Base-by-base conservation (phyloP, 2,797 vertebrate species). In the Typhlichthys subterraneus region DNA sequence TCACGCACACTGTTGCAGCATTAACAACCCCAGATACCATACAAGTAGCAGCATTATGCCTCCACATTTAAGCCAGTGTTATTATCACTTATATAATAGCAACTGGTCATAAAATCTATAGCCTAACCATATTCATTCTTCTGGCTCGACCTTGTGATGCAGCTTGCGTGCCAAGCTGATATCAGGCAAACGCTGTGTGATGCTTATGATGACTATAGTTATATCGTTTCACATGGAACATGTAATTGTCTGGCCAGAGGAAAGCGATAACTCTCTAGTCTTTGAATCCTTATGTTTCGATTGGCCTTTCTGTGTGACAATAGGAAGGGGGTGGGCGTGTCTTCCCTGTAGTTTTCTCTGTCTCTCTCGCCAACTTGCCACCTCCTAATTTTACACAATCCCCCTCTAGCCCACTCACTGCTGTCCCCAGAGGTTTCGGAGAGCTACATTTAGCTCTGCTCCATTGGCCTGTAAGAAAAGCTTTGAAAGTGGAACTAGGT, bases 21-120 rank as follows among this genome's bases (percentile, higher is more conserved):
- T 14, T 6, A 42, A 29, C 31, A 15, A 31, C 15, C 7, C 29
- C 23, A 47, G 12, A 56, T 14, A 8, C 23, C 23, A 29, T 29
- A 4, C 23, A 61, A 33, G 45, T 4, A n/a, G 13, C 23, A 38
- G 59, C 38, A 52, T 23, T 49, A 49, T 64, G 80, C 63, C 56
- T n/a, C 57, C 67, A 45, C 69, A 60, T 62, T 62, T 61, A 58
- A 63, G 50, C 15, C 52, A 10, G 54, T 69, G 56, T 65, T 33
- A 69, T 79, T 76, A 73, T 17, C 47, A 55, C 63, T 89, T 87
- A 83, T 62, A 42, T 86, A 88, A 90, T 66, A 69, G 50, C 47
- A 50, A 50, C 70, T 79, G 81, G 89, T 84, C 83, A 88, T 84
- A 82, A 82, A 79, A 76, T 85, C 79, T 77, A 78, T 58, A 78